Base-by-base conservation (phyloP, 2,797 vertebrate genomes). In the Argentina silus region DNA sequence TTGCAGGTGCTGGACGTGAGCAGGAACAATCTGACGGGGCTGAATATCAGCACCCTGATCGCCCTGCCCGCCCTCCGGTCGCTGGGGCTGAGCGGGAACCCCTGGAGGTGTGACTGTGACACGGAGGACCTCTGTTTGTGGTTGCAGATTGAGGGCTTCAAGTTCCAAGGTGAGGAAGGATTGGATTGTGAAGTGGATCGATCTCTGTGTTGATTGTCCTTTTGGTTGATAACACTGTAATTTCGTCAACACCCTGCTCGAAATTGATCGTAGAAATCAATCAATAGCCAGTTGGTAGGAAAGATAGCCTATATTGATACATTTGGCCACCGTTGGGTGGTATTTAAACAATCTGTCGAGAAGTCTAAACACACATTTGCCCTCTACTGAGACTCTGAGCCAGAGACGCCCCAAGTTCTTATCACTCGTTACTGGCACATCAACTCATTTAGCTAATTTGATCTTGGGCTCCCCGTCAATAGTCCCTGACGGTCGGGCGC, bases 41-140 rank as follows among this genome's bases (percentile, higher is more conserved):
- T 99, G 17, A 96, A 97, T 87, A 90, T 92, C 43, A 92, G 90
- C 76, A 94, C 93, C 0, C 77, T 98, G 82, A 94, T 83, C 65
- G 90, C 92, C 6, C 91, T 99, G 78, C 83, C 91, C 0, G 90
- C 88, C 0, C 93, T 99, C 76, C 93, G 94, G 36, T 93, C 95
- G 21, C 79, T 99, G 80, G 94, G 94, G 17, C 94, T 98, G 72
- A 95, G 95, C 70, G 95, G 94, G 1, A 99, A 98, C 87, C 95
- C 93, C 23, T 98, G 97, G 98, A 93, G 90, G 53, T 99, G 97
- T 84, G 96, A 96, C 90, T 99, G 98, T 85, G 94, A 95, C 80
- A 93, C 96, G 64, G 90, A 97, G 90, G 94, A 95, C 79, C 96
- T 99, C 62, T 91, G 95, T 73, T 91, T 94, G 63, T 97, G 96